Evolutionary conservation across 2,888 invertebrate species (phyloP), one percentile per base, ranked within the genome.

Genomic region (Campoplex capitator): DNA sequence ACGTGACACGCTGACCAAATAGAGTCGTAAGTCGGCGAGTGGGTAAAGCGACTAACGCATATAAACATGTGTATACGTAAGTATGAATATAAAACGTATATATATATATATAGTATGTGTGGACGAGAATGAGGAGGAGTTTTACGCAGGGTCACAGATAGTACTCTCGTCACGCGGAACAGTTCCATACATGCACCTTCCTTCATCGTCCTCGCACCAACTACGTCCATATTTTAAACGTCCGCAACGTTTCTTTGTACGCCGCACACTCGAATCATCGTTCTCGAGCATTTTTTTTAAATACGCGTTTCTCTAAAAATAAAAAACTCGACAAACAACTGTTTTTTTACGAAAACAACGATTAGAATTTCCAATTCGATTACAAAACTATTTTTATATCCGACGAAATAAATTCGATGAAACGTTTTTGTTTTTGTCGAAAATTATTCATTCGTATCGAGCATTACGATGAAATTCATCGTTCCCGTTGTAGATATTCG

Each of bases 1-100:
- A 92, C 92, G 92, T 92, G 92, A 92, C 92, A 91, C 91, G 92
- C 88, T 92, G 92, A 91, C 91, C 92, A 92, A 92, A 92, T 92
- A 92, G 91, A 89, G 85, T 76, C 83, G 83, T 68, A 77, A 87
- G 73, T 87, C 81, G 84, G 68, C 74, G 85, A 84, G 84, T 78
- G 81, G 82, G 78, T 84, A 75, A 38, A 68, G 18, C 48, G n/a
- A 71, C 18, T 45, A 75, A 28, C 58, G 35, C 70, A 32, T 58
- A 28, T 28, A 28, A 58, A 58, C 58, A 13, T 28, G 62, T 2
- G 62, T 32, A 16, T 62, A 38, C 38, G 58, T 62, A 62, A 62
- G 32, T 32, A 6, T 32, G 32, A 62, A 62, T 62, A 32, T 38
- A 3, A 38, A 38, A 38, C 4, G 38, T 38, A 38, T 6, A 6